phyloP scores from a whole-genome alignment of 2,113 vertebrate genomes.

The Daboia siamensis region DNA sequence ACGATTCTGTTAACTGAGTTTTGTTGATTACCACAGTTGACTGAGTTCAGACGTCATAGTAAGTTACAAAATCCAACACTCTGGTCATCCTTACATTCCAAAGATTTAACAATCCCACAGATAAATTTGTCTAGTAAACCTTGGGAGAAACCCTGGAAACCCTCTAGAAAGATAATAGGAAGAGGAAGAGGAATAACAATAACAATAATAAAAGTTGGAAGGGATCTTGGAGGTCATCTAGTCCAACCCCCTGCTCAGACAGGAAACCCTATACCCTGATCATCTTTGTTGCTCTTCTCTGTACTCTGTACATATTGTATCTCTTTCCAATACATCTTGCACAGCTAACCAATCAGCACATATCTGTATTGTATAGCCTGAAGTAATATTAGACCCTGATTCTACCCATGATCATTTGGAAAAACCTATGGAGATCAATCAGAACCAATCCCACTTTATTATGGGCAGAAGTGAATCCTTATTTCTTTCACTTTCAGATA shows the following conservation, averaged over 20 bases:
- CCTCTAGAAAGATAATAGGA: not conserved
- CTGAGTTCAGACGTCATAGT: not conserved
- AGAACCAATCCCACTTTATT: not conserved
- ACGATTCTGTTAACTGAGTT: not conserved
- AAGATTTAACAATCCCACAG: not conserved
- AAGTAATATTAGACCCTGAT: not conserved
- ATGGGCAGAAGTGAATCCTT: not conserved
- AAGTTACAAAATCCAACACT: not conserved
- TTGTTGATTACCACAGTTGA: not conserved
- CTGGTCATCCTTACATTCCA: not conserved
- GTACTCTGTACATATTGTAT: not conserved
- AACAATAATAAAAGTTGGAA: no score
- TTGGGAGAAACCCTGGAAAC: not conserved
- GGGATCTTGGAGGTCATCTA: no score
- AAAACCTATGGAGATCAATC: not conserved
- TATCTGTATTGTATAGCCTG: not conserved
- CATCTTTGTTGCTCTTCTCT: no score
- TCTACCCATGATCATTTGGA: not conserved
- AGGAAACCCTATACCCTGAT: no score
- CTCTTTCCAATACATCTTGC: not conserved
- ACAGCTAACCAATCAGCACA: not conserved
- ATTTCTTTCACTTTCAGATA: not conserved
- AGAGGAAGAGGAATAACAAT: no score
- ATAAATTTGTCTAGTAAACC: no score
- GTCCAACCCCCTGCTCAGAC: no score